phyloP scores from a whole-genome alignment of 1,140 invertebrate genomes.

The Pseudomyrmex concolor region DNA sequence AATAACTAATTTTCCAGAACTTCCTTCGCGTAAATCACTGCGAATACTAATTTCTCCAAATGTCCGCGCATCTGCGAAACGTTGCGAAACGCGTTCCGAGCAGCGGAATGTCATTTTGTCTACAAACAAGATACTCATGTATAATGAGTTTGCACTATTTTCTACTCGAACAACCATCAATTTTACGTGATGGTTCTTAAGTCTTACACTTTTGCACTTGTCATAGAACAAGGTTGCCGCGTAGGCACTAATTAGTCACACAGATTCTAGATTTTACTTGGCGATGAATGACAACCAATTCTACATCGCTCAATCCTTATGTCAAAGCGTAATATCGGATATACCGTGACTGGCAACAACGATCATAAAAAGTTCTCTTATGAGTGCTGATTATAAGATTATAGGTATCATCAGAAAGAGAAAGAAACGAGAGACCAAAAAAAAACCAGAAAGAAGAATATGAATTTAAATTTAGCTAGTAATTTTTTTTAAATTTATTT shows the following conservation, averaged over 20 bases:
- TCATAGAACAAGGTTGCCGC: not conserved
- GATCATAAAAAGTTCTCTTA: not conserved
- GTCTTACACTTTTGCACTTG: not conserved
- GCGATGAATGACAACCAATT: not conserved
- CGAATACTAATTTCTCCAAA: conserved; percentile 27
- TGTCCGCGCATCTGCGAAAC: not conserved
- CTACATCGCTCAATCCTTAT: not conserved
- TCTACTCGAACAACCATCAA: not conserved
- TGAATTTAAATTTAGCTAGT: no score
- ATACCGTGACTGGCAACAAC: not conserved
- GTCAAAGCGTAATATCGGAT: not conserved
- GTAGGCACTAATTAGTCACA: not conserved
- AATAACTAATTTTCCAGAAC: conserved; percentile 50
- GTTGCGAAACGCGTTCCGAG: not conserved
- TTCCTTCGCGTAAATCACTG: conserved; percentile 6
- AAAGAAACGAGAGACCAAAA: no score
- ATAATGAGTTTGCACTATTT: not conserved
- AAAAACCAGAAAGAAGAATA: no score
- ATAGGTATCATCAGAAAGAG: not conserved
- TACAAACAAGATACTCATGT: not conserved
- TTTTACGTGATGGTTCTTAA: not conserved
- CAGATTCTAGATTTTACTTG: not conserved
- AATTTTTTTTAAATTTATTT: no score
- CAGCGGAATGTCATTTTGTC: not conserved
- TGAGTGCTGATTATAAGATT: not conserved